Evolutionary conservation across 2,888 invertebrate genomes (phyloP), one percentile per base, ranked within the genome.

Genomic region (Philereme vetulata): DNA sequence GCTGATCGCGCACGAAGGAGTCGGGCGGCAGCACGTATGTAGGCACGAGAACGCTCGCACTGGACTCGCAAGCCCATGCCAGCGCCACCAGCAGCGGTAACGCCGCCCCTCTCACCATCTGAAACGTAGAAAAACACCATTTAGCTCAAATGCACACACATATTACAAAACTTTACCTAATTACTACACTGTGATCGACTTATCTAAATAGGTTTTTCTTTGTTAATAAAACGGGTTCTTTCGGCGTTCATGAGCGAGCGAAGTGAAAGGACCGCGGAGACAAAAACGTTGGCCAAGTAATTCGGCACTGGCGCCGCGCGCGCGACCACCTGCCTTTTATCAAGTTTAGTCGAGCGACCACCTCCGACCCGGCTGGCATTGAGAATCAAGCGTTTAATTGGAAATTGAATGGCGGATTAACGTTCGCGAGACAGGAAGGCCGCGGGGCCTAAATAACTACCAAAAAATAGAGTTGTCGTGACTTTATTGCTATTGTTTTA

Each of bases 41-140:
- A 64, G 92, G 93, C 75, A 92, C 92, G 64, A 93, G 90, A 67
- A 93, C 93, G 74, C 93, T 93, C 70, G 85, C 85, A 66, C 75
- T 84, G 68, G 79, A 80, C 55, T 72, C 71, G 76, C 87, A 86
- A 69, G 78, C 86, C 84, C 88, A 89, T 76, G 89, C 84, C 86
- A 91, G 88, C 89, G 91, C 90, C 80, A 90, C 76, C 81, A 84
- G 72, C 66, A 90, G 83, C 87, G 86, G 86, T 74, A 88, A 80
- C 87, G 87, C 88, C 90, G 88, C 91, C 90, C 92, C 89, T 90
- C 91, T 89, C 88, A 90, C 92, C 92, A 92, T 92, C 93, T 92
- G 92, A 83, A 93, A 81, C 84, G 84, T 86, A 70, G 67, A 88
- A 85, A 85, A 77, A 84, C 78, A 81, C 75, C 75, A 75, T 74